A percentile compares a stretch with the other conserved stretches of the same genome.
phyloP scores from a whole-genome alignment of 2,888 invertebrate genomes.

The Herminia tarsipennalis region DNA sequence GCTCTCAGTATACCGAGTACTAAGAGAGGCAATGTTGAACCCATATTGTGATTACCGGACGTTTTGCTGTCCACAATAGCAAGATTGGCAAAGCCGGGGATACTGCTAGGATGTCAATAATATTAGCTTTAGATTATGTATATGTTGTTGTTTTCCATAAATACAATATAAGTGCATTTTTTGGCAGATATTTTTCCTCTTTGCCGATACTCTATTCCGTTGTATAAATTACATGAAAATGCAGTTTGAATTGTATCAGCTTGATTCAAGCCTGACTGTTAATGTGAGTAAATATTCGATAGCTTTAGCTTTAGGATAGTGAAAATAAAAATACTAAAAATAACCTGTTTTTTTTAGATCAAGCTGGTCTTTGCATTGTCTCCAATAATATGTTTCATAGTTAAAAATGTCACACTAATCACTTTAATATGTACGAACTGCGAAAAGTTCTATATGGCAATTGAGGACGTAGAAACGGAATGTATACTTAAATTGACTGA shows the following conservation, averaged over 20 bases:
- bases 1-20: too few species aligned
- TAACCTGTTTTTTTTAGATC: not conserved
- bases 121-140: too few species aligned
- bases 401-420: constrained; percentile 30
- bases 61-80: too few species aligned
- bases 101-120: too few species aligned
- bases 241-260: constrained; percentile 3
- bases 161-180: not conserved
- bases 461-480: constrained; percentile 22
- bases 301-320: not conserved
- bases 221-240: constrained; percentile 14
- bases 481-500: constrained; percentile 21
- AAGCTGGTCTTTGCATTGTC: not conserved
- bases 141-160: too few species aligned
- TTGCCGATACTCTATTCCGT: constrained; percentile 15
- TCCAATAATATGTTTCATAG: not conserved
- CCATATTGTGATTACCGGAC: too few species aligned
- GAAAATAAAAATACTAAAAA: not conserved
- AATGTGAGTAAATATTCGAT: not conserved
- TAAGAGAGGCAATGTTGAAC: too few species aligned
- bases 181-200: constrained; percentile 24
- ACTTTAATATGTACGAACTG: constrained; percentile 24
- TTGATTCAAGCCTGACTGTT: not conserved
- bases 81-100: too few species aligned
- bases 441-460: constrained; percentile 37